Percentiles rank a stretch among this genome's conserved stretches.
Evolutionary conservation across 1,140 invertebrate species (phyloP).

Genomic region (Probaryconus sp.): DNA sequence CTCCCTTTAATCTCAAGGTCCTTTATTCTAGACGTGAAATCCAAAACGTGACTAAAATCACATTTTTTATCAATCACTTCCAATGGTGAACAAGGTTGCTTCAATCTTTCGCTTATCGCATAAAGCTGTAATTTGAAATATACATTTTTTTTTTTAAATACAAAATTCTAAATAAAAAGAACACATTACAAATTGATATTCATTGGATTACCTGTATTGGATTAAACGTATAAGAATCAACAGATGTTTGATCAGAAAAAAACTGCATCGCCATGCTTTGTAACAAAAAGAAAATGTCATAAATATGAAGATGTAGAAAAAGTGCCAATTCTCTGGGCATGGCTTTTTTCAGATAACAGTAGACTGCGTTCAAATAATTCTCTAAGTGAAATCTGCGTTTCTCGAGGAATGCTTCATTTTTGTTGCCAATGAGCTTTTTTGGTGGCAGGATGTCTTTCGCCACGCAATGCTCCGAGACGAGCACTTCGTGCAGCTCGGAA

Average conservation of each 20-base stretch:
- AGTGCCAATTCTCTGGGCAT: conserved; percentile 87
- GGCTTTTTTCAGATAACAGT: conserved; percentile 84
- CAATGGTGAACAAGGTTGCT: conserved; percentile 88
- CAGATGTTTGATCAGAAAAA: conserved; percentile 82
- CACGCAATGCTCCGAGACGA: conserved; percentile 87
- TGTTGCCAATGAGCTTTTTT: conserved; percentile 92
- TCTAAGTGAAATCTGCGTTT: conserved; percentile 88
- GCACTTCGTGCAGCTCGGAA: conserved; percentile 89
- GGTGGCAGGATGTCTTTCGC: conserved; percentile 91
- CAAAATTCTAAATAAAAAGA: not conserved
- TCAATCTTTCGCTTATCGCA: conserved; percentile 91
- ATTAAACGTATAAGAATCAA: conserved; percentile 82
- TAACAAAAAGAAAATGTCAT: conserved; percentile 89
- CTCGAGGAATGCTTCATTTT: conserved; percentile 90
- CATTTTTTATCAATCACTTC: conserved; percentile 84
- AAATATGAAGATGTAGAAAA: conserved; percentile 89
- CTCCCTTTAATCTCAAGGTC: conserved; percentile 85
- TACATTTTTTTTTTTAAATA: conserved; percentile 6
- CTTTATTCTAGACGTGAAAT: conserved; percentile 88
- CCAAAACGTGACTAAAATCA: conserved; percentile 93
- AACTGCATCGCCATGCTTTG: conserved; percentile 87
- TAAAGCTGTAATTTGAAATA: conserved; percentile 85
- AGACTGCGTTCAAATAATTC: conserved; percentile 87
- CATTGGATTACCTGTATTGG: conserved; percentile 87
- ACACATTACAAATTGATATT: too few relatives aligned